Conservation (phyloP, 2,113 vertebrate species). For the Chloropsis cyanopogon region DNA sequence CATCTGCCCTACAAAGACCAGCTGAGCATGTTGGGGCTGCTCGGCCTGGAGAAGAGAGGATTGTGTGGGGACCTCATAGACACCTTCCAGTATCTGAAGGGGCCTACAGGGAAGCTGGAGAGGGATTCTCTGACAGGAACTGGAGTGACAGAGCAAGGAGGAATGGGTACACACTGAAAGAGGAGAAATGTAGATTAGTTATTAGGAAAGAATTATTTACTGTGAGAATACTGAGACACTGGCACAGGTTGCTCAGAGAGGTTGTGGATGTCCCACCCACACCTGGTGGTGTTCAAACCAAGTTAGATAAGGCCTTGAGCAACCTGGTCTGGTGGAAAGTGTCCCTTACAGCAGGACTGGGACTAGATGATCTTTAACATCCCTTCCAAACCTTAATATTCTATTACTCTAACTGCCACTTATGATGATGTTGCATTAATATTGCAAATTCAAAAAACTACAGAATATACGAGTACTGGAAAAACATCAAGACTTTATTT, state of each 20-base stretch:
- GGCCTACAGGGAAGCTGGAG: background rate
- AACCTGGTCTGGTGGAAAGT: background rate
- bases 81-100: background rate
- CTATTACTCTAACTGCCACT: background rate
- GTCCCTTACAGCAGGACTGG: no score
- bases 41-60: background rate
- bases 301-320: background rate
- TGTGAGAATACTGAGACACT: background rate
- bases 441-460: background rate
- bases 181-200: no score
- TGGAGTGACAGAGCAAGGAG: background rate
- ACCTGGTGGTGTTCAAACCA: background rate
- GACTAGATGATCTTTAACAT: background rate
- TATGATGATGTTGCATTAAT: background rate
- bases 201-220: background rate
- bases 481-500: background rate
- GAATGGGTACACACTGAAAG: background rate
- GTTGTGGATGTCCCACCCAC: background rate
- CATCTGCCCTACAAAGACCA: accelerated
- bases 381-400: background rate
- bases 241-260: background rate
- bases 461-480: background rate
- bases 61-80: no score
- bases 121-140: background rate
- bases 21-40: background rate